Evolutionary conservation across 1,140 invertebrate genomes (phyloP), one percentile per base, ranked within the genome.

Genomic region (Zophobas morio): DNA sequence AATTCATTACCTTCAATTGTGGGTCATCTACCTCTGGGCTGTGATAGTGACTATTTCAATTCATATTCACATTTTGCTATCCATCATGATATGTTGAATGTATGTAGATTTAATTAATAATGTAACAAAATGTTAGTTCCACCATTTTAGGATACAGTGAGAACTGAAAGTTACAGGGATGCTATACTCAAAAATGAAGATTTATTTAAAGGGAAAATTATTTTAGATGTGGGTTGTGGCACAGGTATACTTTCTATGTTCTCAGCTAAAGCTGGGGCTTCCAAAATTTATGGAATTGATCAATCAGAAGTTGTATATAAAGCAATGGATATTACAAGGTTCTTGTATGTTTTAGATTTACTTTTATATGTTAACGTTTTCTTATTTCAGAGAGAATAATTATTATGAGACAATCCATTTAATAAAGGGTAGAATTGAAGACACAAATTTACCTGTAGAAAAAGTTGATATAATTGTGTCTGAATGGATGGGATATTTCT

Each of bases 401-500:
- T 86, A 93, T 2, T 82, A 89, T 80, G 84, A 91, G 78, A 89
- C 86, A 80, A 90, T 94, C 40, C 86, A 91, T 84, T 88, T 93
- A 47, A 86, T 94, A 2, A 91, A 92, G 87, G 96, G 96, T 0
- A 93, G 95, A 85, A 87, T 99, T 1, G 98, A 99, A 87, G 95
- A 99, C 81, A 92, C 91, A n/a, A 88, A 93, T 74, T 89, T 98
- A 72, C 88, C 90, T n/a, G 84, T 89, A 40, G 91, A 93, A 73
- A 94, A 96, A 89, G 96, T 98, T 32, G 98, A 99, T 86, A 92
- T 99, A 34, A 98, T 99, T 81, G 93, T 99, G 39, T 98, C 96
- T 2, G 98, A 99, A 88, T 99, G 98, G 98, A 99, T 99, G 98
- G 98, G 98, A 1, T 99, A 99, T 88, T 99, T 99, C 87, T 88